Evolutionary conservation across 2,797 vertebrate genomes (phyloP).

Genomic region (Spea hammondii): DNA sequence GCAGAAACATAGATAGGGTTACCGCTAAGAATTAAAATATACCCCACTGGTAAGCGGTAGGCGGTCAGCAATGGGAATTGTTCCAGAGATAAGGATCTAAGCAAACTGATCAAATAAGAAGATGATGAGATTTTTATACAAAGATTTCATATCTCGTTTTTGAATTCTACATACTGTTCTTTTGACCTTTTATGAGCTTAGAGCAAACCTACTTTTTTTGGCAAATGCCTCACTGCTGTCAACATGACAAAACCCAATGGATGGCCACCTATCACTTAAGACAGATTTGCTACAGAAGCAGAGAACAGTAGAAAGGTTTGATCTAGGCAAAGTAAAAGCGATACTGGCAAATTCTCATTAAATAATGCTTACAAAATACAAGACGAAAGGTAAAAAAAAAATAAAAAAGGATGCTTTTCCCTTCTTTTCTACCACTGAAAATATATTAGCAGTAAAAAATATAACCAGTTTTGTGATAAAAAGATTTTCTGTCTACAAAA

Average conservation of each 20-base stretch:
- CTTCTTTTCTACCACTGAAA: slow-evolving; percentile 9
- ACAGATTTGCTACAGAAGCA: slow-evolving; percentile 45
- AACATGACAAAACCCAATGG: slow-evolving; percentile 51
- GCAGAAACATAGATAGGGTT: slow-evolving; percentile 50
- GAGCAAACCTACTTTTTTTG: slow-evolving; percentile 51
- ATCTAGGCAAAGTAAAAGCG: slow-evolving; percentile 46
- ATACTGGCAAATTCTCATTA: slow-evolving; percentile 45
- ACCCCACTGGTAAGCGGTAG: slow-evolving; percentile 51
- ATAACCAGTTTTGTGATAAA: slow-evolving; percentile 16
- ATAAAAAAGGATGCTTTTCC: slow-evolving; percentile 6
- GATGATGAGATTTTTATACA: slow-evolving; percentile 49
- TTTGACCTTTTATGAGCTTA: slow-evolving; percentile 49
- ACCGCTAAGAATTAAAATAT: slow-evolving; percentile 53
- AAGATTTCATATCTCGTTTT: slow-evolving; percentile 49
- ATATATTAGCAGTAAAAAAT: slow-evolving; percentile 21
- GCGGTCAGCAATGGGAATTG: slow-evolving; percentile 51
- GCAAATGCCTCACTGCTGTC: slow-evolving; percentile 50
- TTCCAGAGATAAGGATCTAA: slow-evolving; percentile 53
- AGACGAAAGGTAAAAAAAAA: slow-evolving; percentile 34
- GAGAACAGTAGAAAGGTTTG: slow-evolving; percentile 47
- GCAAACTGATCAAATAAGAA: slow-evolving; percentile 50
- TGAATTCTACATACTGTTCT: slow-evolving; percentile 53
- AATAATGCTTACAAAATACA: slow-evolving; percentile 49
- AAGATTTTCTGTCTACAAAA: neutral
- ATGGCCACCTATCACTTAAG: slow-evolving; percentile 53